Evolutionary conservation across 2,113 vertebrate species (phyloP).

Genomic region (Procavia capensis): DNA sequence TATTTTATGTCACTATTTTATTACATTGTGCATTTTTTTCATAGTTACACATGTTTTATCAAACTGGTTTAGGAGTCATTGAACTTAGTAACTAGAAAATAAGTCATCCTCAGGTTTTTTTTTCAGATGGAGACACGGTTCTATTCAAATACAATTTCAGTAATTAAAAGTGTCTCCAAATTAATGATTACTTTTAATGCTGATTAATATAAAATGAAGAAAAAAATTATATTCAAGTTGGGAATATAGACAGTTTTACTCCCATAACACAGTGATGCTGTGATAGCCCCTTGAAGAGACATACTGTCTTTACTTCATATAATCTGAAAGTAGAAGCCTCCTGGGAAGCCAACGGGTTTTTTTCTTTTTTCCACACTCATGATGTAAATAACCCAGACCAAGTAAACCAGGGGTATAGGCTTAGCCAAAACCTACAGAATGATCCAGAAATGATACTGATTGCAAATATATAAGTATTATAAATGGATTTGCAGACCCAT

Average conservation of each 20-base stretch:
- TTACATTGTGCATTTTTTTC: not conserved
- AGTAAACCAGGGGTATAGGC: not conserved
- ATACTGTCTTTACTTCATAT: not conserved
- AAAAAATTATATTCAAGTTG: not conserved
- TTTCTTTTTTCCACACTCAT: not conserved
- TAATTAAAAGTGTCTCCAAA: not conserved
- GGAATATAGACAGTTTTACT: not conserved
- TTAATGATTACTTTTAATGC: not conserved
- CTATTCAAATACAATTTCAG: conserved; percentile 14
- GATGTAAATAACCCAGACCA: not conserved
- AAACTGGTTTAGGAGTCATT: rapidly evolving
- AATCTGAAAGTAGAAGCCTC: not conserved
- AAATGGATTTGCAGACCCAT: not conserved
- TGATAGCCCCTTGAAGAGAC: not conserved
- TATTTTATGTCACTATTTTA: not conserved
- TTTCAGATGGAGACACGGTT: not conserved
- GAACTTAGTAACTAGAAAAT: not conserved
- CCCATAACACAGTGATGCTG: not conserved
- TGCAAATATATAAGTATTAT: not conserved
- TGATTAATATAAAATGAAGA: not conserved
- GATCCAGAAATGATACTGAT: not conserved
- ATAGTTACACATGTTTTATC: not conserved
- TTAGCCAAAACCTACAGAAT: not conserved
- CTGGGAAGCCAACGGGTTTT: not conserved
- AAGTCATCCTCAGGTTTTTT: not conserved